Conservation (phyloP, 2,888 invertebrate species). For the Criorhina ranunculi region DNA sequence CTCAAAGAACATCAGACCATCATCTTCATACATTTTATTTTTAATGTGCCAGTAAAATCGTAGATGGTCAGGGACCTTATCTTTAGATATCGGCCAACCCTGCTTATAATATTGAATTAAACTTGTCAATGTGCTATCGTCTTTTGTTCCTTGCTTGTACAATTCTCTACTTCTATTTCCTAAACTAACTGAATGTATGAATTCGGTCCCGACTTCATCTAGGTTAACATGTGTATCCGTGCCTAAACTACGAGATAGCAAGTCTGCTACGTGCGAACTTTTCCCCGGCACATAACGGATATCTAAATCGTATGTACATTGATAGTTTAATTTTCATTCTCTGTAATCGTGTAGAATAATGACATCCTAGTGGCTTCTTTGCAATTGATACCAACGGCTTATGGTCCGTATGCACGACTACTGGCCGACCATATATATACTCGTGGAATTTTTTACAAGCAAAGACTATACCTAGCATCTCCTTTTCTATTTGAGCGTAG, state of each 20-base stretch:
- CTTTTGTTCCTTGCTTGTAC: not conserved
- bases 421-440: not conserved
- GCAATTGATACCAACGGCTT: conserved; percentile 7
- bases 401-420: conserved; percentile 15
- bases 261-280: conserved; percentile 2
- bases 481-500: too few species aligned
- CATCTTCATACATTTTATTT: conserved; percentile 10
- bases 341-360: conserved; percentile 9
- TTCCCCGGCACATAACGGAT: conserved; percentile 16
- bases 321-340: conserved; percentile 23
- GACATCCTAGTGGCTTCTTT: not conserved
- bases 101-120: conserved; percentile 17
- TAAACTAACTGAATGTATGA: conserved; percentile 3
- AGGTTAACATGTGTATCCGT: conserved; percentile 4
- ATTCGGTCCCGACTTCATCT: not conserved
- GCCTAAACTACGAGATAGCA: conserved; percentile 13
- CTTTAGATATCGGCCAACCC: conserved; percentile 79
- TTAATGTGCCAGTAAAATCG: conserved; percentile 14
- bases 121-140: conserved; percentile 10
- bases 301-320: conserved; percentile 11
- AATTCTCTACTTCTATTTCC: not conserved
- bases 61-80: conserved; percentile 13
- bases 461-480: conserved; percentile 3
- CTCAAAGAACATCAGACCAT: conserved; percentile 29
- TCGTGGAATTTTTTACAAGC: conserved; percentile 7